These are phyloP conservation scores for Drosophila kambysellisi DNA, from an alignment of 2,888 invertebrate species.

Conservation along the genomic window DNA sequence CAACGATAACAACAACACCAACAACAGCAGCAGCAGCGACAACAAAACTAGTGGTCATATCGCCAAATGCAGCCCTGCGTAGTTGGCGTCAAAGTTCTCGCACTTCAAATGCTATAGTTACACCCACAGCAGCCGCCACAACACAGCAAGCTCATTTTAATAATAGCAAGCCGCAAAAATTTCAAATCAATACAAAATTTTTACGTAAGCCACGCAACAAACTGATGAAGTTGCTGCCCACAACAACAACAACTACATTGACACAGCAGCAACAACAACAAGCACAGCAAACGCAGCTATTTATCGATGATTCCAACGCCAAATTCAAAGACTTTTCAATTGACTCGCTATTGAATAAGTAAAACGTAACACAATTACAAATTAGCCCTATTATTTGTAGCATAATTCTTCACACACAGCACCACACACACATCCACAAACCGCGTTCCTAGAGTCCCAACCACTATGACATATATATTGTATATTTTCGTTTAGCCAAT, in stretches of 20 bases:
- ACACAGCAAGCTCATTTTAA: constrained; percentile 30
- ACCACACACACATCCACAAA: constrained; percentile 40
- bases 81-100: constrained; percentile 63
- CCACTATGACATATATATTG: constrained; percentile 30
- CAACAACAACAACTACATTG: constrained; percentile 31
- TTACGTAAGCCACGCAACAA: constrained; percentile 82
- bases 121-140: constrained; percentile 7
- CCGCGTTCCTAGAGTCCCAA: constrained; percentile 65
- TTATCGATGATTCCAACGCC: constrained; percentile 84
- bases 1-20: constrained; percentile 6
- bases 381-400: constrained; percentile 67
- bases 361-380: constrained; percentile 34
- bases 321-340: constrained; percentile 86
- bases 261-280: constrained; percentile 38
- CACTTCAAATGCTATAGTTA: constrained; percentile 1
- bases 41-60: constrained; percentile 1
- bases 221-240: constrained; percentile 66
- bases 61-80: constrained; percentile 52
- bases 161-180: constrained; percentile 74
- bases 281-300: constrained; percentile 47
- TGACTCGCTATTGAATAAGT: constrained; percentile 84
- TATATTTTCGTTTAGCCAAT: constrained; percentile 67
- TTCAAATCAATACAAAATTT: constrained; percentile 84
- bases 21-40: background rate
- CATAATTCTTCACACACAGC: constrained; percentile 52